phyloP scores from a whole-genome alignment of 2,113 vertebrate species.

The Pomatorhinus ruficollis region DNA sequence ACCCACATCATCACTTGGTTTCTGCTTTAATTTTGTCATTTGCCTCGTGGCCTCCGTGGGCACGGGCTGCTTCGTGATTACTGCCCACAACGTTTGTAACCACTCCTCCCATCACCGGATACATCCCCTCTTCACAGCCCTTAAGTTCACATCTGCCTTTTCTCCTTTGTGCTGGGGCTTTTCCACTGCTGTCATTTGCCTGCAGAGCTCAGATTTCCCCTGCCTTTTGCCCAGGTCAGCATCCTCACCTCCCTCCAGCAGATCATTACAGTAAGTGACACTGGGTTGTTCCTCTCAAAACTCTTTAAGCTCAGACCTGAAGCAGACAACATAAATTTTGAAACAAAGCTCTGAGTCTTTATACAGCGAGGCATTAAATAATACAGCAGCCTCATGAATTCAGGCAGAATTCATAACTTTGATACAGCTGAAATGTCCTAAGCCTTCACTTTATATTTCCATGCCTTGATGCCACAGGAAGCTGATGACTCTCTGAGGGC shows the following conservation, averaged over 20 bases:
- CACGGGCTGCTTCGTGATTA: neutral
- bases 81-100: rapidly evolving
- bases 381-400: neutral
- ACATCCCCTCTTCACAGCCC: neutral
- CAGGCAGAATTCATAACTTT: neutral
- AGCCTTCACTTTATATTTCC: slow-evolving; percentile 9
- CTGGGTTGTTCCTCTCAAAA: neutral
- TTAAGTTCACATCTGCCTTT: neutral
- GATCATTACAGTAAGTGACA: neutral
- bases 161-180: neutral
- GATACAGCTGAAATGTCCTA: neutral
- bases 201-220: neutral
- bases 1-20: neutral
- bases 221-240: neutral
- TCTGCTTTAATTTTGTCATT: neutral
- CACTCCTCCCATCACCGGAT: neutral
- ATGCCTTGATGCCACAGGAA: neutral
- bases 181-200: neutral
- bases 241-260: neutral
- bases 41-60: neutral
- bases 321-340: neutral
- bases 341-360: neutral
- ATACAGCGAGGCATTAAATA: neutral
- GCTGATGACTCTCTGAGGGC: neutral
- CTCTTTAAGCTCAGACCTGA: neutral